Percentiles rank a stretch among this genome's conserved stretches.
phyloP scores from a whole-genome alignment of 2,113 vertebrate species.

The Alectura lathami region DNA sequence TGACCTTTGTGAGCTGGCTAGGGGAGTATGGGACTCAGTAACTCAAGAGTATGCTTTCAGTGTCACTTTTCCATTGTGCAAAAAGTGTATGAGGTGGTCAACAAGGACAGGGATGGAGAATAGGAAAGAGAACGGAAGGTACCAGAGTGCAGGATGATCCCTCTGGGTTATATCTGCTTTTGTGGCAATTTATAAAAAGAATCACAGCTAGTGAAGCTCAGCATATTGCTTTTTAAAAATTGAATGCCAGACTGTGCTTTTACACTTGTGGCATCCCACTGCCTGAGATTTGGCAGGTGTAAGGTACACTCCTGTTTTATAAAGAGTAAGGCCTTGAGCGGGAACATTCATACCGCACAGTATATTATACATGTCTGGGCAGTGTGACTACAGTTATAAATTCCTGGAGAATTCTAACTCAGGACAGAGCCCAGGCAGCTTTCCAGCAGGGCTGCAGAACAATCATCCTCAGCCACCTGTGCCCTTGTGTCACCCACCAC shows the following conservation, averaged over 20 bases:
- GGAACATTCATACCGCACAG: not conserved
- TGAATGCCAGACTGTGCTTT: not conserved
- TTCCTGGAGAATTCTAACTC: not conserved
- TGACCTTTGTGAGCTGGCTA: not conserved
- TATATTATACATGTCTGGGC: not conserved
- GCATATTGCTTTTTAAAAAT: not conserved
- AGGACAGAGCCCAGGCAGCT: not conserved
- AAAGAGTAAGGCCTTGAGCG: not conserved
- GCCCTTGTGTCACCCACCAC: not conserved
- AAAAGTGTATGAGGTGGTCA: not conserved
- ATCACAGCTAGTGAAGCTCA: not conserved
- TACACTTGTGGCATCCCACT: not conserved
- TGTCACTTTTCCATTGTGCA: not conserved
- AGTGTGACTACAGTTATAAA: not conserved
- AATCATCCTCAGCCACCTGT: not conserved
- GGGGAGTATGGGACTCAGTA: not conserved
- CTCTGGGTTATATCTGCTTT: not conserved
- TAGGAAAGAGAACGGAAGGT: not conserved
- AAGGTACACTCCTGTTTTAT: not conserved
- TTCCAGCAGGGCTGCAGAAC: not conserved
- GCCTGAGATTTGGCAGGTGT: not conserved
- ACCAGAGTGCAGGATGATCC: accelerated
- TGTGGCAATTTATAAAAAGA: not conserved
- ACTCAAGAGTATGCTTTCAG: not conserved
- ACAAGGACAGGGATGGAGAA: not conserved